These are phyloP conservation scores for Tetrax tetrax DNA, from an alignment of 2,113 vertebrate genomes.

Conservation along the genomic window DNA sequence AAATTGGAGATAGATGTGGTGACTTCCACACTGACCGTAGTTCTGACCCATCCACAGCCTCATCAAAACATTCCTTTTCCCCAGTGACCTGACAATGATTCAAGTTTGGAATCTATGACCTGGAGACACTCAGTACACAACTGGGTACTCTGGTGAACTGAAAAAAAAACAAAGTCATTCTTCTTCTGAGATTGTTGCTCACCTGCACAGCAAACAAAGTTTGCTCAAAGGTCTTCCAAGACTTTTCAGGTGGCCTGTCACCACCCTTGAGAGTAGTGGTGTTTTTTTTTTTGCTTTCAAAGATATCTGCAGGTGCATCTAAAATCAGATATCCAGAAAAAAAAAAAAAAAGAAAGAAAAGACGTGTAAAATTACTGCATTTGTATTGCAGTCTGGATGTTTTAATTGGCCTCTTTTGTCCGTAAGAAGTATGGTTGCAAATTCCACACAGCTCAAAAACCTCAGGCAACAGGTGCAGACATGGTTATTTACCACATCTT, in stretches of 20 bases:
- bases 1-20: not conserved
- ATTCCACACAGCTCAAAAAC: not conserved
- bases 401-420: not conserved
- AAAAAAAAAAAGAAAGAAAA: not conserved
- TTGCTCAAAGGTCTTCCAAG: not conserved
- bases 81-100: not conserved
- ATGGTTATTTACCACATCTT: not conserved
- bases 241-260: not conserved
- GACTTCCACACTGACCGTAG: not conserved
- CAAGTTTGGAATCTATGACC: not conserved
- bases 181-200: not conserved
- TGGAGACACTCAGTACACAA: not conserved
- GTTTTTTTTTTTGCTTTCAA: not conserved
- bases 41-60: not conserved
- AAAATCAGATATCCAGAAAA: not conserved
- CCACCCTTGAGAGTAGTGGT: not conserved
- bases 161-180: not conserved
- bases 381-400: not conserved
- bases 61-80: not conserved
- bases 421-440: not conserved
- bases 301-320: not conserved
- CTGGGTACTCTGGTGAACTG: not conserved
- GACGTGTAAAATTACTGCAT: not conserved
- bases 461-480: not conserved
- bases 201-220: not conserved